Evolutionary conservation across 64 coral and sea anemone genomes (phyloP).

Genomic region (Actinia tenebrosa): DNA sequence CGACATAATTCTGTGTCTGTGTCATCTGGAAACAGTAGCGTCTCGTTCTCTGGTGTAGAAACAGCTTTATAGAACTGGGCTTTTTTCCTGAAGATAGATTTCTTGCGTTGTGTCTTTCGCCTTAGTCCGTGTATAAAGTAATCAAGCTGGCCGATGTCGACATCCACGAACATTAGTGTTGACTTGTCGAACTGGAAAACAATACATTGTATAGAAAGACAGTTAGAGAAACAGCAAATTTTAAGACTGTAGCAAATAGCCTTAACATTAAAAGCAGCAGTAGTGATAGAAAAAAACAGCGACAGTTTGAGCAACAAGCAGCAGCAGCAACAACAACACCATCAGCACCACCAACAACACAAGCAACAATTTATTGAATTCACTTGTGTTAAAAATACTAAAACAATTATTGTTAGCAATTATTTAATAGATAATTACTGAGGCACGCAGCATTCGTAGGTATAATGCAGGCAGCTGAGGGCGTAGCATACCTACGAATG

Average conservation of each 20-base stretch:
- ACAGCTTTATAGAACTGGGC: conserved; percentile 81
- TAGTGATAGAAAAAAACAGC: background rate
- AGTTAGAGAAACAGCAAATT: background rate
- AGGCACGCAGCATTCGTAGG: too few relatives aligned
- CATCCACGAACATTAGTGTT: conserved; percentile 79
- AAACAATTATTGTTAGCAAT: too few relatives aligned
- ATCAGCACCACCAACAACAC: too few relatives aligned
- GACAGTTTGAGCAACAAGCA: too few relatives aligned
- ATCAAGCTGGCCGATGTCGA: conserved; percentile 79
- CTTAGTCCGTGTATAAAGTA: conserved; percentile 87
- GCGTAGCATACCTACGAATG: too few relatives aligned
- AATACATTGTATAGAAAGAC: background rate
- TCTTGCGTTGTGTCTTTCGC: conserved; percentile 66
- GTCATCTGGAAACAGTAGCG: conserved; percentile 66
- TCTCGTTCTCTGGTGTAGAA: conserved; percentile 78
- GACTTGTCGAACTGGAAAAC: conserved; percentile 51
- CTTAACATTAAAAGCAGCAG: background rate
- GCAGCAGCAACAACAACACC: too few relatives aligned
- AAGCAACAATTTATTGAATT: too few relatives aligned
- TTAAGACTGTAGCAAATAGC: background rate
- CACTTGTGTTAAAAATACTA: too few relatives aligned
- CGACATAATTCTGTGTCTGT: conserved; percentile 73
- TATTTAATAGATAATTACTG: too few relatives aligned
- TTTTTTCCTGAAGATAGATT: conserved; percentile 84
- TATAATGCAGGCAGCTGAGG: too few relatives aligned